These are phyloP conservation scores for Gyps fulvus DNA, from an alignment of 2,113 vertebrate genomes.

Conservation along the genomic window DNA sequence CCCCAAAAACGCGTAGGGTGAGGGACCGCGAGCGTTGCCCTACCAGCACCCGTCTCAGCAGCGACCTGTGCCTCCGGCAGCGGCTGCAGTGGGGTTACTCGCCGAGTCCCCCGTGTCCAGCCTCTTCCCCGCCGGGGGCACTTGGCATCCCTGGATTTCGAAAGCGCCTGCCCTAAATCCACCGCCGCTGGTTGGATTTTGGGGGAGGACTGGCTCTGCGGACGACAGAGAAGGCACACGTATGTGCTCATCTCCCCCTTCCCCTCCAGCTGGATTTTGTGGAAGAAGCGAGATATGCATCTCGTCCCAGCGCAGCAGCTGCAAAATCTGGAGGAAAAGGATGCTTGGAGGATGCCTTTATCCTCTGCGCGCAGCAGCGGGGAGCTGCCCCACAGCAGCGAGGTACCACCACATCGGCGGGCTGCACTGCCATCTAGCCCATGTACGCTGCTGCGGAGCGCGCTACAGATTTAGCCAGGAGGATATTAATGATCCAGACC, in stretches of 20 bases:
- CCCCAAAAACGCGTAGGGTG: background rate
- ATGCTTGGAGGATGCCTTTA: background rate
- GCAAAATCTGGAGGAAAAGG: background rate
- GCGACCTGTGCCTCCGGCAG: background rate
- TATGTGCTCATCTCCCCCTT: background rate
- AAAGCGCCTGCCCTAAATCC: background rate
- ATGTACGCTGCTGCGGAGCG: accelerated
- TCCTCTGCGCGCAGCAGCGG: background rate
- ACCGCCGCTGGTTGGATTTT: background rate
- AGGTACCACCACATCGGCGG: background rate
- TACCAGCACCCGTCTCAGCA: background rate
- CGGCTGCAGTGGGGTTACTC: background rate
- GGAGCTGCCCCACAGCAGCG: background rate
- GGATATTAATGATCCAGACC: background rate
- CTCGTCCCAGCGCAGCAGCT: background rate
- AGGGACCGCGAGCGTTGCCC: background rate
- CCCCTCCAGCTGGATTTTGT: background rate
- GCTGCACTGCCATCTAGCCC: background rate
- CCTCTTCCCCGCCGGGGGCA: background rate
- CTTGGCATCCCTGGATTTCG: background rate
- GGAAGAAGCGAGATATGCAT: background rate
- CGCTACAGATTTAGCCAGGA: background rate
- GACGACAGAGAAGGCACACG: background rate
- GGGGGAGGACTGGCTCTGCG: background rate
- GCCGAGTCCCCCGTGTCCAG: background rate